phyloP scores from a whole-genome alignment of 2,113 vertebrate genomes.

The Gorsachius goisagi region DNA sequence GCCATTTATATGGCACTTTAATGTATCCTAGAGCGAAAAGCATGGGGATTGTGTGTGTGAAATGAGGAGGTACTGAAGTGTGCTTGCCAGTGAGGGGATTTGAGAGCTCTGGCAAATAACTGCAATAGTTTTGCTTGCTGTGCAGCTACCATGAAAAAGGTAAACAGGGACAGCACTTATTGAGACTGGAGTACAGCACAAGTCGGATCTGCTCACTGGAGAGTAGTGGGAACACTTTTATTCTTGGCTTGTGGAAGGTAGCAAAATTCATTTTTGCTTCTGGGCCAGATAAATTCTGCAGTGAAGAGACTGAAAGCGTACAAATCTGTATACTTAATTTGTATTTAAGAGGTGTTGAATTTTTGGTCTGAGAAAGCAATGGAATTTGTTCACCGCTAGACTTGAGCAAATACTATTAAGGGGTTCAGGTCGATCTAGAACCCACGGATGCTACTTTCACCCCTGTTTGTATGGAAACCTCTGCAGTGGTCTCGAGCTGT shows the following conservation, averaged over 20 bases:
- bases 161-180: not conserved
- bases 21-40: not conserved
- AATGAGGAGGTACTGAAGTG: not conserved
- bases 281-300: not conserved
- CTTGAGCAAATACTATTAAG: not conserved
- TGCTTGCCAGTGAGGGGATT: not conserved
- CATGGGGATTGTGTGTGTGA: not conserved
- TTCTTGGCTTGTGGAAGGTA: not conserved
- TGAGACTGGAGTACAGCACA: rapidly evolving
- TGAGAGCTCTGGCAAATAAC: not conserved
- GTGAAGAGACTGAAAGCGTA: not conserved
- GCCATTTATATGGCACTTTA: not conserved
- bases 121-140: not conserved
- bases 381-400: not conserved
- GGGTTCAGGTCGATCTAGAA: not conserved
- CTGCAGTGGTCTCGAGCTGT: not conserved
- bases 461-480: not conserved
- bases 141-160: not conserved
- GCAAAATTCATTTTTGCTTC: not conserved
- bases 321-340: not conserved
- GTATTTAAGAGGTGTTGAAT: not conserved
- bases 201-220: not conserved
- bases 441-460: not conserved
- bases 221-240: not conserved
- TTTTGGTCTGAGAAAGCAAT: not conserved